phyloP scores from a whole-genome alignment of 2,113 vertebrate species.

The Pionites leucogaster region DNA sequence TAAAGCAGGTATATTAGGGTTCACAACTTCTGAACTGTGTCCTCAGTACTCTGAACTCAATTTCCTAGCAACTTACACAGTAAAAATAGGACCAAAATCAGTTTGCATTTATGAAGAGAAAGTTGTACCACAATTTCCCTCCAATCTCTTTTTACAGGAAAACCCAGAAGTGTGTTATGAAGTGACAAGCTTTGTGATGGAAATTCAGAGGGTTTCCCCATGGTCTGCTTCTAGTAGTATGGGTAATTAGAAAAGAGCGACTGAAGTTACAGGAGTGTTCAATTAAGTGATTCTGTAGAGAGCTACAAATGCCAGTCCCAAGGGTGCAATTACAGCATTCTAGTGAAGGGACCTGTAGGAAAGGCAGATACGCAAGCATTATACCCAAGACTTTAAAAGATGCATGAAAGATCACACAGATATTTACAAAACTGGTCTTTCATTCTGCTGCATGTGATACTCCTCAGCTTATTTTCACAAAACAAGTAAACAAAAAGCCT shows the following conservation, averaged over 20 bases:
- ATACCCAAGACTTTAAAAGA: neutral
- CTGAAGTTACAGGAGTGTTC: neutral
- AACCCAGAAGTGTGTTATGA: neutral
- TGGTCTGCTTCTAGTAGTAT: neutral
- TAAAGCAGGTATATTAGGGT: slow-evolving; percentile 59
- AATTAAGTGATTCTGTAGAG: neutral
- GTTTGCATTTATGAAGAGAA: neutral
- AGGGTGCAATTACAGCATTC: neutral
- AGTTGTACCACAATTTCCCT: neutral
- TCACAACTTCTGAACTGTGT: slow-evolving; percentile 75
- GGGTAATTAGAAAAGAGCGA: slow-evolving; percentile 19
- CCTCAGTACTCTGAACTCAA: slow-evolving; percentile 71
- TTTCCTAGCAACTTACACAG: slow-evolving; percentile 61
- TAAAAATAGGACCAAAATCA: neutral
- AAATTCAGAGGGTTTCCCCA: neutral
- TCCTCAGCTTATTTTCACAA: neutral
- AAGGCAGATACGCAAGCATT: neutral
- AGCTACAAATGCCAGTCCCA: neutral
- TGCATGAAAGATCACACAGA: neutral
- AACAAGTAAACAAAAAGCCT: neutral
- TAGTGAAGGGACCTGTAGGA: neutral
- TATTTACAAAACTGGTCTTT: neutral
- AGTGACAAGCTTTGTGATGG: neutral
- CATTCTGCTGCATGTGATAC: neutral
- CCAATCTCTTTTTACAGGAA: neutral